Percentiles rank a stretch among this genome's conserved stretches.
Evolutionary conservation across 2,888 invertebrate genomes (phyloP).

Genomic region (Lycophotia porphyrea): DNA sequence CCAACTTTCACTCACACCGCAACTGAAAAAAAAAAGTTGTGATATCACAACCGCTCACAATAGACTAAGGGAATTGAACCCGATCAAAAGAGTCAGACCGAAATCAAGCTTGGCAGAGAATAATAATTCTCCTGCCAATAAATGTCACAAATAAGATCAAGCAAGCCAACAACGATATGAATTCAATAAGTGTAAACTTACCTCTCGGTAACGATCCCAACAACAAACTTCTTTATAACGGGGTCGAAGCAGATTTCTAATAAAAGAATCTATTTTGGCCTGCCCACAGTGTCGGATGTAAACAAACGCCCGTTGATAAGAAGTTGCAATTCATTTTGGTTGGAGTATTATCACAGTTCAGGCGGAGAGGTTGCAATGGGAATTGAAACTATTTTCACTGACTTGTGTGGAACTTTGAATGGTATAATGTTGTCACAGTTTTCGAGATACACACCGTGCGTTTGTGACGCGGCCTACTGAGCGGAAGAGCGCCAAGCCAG

Average conservation of each 20-base stretch:
- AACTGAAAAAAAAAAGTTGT: conserved; percentile 78
- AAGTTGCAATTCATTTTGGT: conserved; percentile 73
- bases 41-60: conserved; percentile 71
- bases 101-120: conserved; percentile 79
- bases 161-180: conserved; percentile 74
- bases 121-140: conserved; percentile 82
- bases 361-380: conserved; percentile 4
- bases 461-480: conserved; percentile 79
- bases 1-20: conserved; percentile 55
- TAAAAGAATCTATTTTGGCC: conserved; percentile 88
- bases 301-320: conserved; percentile 76
- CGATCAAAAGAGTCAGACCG: conserved; percentile 64
- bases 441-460: conserved; percentile 77
- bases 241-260: conserved; percentile 83
- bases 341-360: conserved; percentile 63
- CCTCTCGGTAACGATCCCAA: conserved; percentile 78
- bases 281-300: conserved; percentile 74
- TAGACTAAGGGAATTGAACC: conserved; percentile 75
- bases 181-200: conserved; percentile 79
- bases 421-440: conserved; percentile 68
- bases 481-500: conserved; percentile 78
- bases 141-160: conserved; percentile 74
- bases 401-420: conserved; percentile 55
- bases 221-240: conserved; percentile 79
- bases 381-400: conserved; percentile 57